A percentile compares a stretch with the other conserved stretches of the same genome.
Conservation (phyloP, 2,888 invertebrate species). For the Lepidochrysops patricia region DNA sequence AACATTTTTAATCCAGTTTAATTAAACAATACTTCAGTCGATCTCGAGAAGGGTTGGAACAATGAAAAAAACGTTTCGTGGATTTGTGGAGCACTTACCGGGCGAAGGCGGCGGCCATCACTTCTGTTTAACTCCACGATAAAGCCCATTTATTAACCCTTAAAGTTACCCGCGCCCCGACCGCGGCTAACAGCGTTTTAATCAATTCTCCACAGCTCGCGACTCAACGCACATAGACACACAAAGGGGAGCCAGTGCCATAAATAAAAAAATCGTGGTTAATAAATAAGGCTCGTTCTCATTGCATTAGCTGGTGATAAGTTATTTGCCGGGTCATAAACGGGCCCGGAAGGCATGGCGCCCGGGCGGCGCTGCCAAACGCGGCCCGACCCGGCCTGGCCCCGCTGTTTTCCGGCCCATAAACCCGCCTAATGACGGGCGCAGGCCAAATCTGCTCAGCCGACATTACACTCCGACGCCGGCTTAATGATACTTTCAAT, state of each 20-base stretch:
- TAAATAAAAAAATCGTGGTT: conserved; percentile 48
- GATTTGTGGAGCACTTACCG: conserved; percentile 7
- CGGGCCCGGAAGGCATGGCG: conserved; percentile 46
- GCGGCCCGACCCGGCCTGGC: conserved; percentile 45
- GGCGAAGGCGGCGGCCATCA: conserved; percentile 25
- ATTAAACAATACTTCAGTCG: conserved; percentile 2
- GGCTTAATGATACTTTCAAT: neutral
- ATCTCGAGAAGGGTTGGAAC: conserved; percentile 1
- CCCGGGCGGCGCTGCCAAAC: conserved; percentile 64
- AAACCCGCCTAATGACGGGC: conserved; percentile 34
- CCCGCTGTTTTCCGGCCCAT: conserved; percentile 58
- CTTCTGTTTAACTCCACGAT: conserved; percentile 41
- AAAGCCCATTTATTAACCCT: conserved; percentile 37
- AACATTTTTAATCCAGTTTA: neutral
- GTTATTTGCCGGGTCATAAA: conserved; percentile 73
- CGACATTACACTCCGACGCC: neutral
- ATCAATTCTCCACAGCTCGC: conserved; percentile 73
- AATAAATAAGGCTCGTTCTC: conserved; percentile 68
- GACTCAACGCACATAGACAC: conserved; percentile 71
- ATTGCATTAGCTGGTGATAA: conserved; percentile 71
- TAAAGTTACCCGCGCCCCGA: conserved; percentile 59
- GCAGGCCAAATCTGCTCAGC: conserved; percentile 26
- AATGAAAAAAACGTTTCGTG: conserved; percentile 11
- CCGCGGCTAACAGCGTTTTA: conserved; percentile 71
- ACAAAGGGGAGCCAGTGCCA: conserved; percentile 64